Base-by-base conservation (phyloP, 2,888 invertebrate genomes). In the Drosophila barbarae region DNA sequence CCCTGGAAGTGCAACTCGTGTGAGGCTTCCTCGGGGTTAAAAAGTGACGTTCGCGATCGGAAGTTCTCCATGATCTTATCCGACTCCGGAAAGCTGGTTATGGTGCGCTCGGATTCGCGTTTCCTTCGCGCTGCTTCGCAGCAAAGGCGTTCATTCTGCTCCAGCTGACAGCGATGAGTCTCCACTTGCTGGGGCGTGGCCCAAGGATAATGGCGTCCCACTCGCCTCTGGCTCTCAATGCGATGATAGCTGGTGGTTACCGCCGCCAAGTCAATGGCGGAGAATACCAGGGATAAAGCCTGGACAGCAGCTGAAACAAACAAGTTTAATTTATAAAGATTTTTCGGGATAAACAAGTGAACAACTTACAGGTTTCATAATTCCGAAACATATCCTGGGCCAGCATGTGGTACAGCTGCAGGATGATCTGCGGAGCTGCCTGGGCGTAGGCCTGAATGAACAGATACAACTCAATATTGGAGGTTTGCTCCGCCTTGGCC, bases 381-480 rank as follows among this genome's bases (percentile, higher is more conserved):
- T 91, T 91, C 6, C 91, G 89, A 53, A 92, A 90, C 30, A 91
- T 87, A 34, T 91, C 90, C 74, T 92, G 91, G 36, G 91, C 89
- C 56, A 93, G 90, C 87, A 95, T 90, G 77, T 95, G 90, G 85
- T 93, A 93, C 18, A 91, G 91, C 88, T 91, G 94, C 73, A 93
- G 90, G 30, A 93, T 87, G 39, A 93, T 92, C 87, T 94, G 94
- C 0, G 95, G 95, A 1, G 93, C 93, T 3, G 94, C 92, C 84
- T 95, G 95, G 10, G 94, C 90, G 88, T 94, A 95, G 2, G 95
- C 93, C 87, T 95, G 95, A 12, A 95, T 90, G 76, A 95, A 94
- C 54, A 94, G 91, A 84, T 95, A 95, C 34, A 95, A 89, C 86
- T 95, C 95, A 73, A 93, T 91, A n/a, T 93, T 92, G 23, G 94